These are phyloP conservation scores for Drosophila monieri DNA, from an alignment of 2,888 invertebrate species.

Conservation along the genomic window DNA sequence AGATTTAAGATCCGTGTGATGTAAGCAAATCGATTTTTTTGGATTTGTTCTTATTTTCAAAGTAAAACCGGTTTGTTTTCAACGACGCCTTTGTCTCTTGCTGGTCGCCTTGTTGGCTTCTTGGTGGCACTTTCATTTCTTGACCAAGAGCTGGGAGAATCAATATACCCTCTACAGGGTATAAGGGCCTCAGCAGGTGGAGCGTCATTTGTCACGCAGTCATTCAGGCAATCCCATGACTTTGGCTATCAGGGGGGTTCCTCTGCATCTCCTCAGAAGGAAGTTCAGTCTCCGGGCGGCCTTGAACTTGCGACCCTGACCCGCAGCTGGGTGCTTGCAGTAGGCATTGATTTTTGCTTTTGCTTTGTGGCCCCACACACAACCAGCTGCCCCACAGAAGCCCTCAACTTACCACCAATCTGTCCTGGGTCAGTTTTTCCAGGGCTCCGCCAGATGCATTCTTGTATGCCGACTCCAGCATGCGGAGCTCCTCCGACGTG, in stretches of 20 bases:
- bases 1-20: not conserved
- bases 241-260: not conserved
- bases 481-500: constrained; percentile 74
- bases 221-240: constrained; percentile 1
- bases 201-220: constrained; percentile 24
- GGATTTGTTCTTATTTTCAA: constrained; percentile 1
- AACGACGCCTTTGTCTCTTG: not conserved
- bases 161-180: constrained; percentile 3
- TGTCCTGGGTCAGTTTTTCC: constrained; percentile 76
- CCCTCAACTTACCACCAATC: constrained; percentile 70
- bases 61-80: not conserved
- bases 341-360: constrained; percentile 63
- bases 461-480: constrained; percentile 74
- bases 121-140: not conserved
- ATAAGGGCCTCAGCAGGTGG: constrained; percentile 17
- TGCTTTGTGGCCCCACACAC: constrained; percentile 2
- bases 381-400: not conserved
- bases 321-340: constrained; percentile 8
- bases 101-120: not conserved
- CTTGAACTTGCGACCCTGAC: constrained; percentile 70
- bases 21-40: not conserved
- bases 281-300: constrained; percentile 40
- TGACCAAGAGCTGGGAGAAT: not conserved
- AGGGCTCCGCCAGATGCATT: constrained; percentile 69
- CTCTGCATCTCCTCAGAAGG: constrained; percentile 1